Base-by-base conservation (phyloP, 2,888 invertebrate species). In the Priocnemis perturbator region DNA sequence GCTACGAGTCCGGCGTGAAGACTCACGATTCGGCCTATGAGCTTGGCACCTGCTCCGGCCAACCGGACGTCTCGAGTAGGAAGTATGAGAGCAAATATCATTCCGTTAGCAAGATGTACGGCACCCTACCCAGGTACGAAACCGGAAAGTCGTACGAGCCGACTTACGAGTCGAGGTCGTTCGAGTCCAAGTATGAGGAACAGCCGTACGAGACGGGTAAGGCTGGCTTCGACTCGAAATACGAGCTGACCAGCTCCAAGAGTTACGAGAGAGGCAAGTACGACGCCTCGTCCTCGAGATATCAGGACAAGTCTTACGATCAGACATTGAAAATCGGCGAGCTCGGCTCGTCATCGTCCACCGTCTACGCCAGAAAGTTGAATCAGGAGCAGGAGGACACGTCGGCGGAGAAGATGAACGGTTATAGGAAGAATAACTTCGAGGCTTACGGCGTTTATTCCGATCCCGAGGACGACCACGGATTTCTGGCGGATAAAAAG, bases 381-480 rank as follows among this genome's bases (percentile, higher is more conserved):
- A 79, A 81, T 52, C 75, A 77, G 23, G 86, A 86, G n/a, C 80
- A 78, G 17, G 84, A 84, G 30, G 83, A 83, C 23, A 72, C 68
- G 0, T 45, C 15, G 21, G 79, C 70, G 58, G 88, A 88, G 64
- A 89, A 89, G 69, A 85, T 87, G 72, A 89, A 89, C 64, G 89
- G 89, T 0, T 89, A 88, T 60, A 81, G 87, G 67, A 89, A 88
- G 77, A 89, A 87, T 64, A 89, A 89, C 60, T 89, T 89, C 60
- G 89, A 89, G 65, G 88, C 87, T n/a, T 89, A 88, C 60, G 89
- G 89, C 0, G 89, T 89, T 15, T 89, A 89, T 26, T 87, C 89
- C 11, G 89, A 89, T 68, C 88, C 88, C 0, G 89, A 89, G 69
- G 89, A 89, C 53, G 89, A 89, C 60, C 89, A 89, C 62, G 89